Evolutionary conservation across 2,113 vertebrate genomes (phyloP).

Genomic region (Solea solea): DNA sequence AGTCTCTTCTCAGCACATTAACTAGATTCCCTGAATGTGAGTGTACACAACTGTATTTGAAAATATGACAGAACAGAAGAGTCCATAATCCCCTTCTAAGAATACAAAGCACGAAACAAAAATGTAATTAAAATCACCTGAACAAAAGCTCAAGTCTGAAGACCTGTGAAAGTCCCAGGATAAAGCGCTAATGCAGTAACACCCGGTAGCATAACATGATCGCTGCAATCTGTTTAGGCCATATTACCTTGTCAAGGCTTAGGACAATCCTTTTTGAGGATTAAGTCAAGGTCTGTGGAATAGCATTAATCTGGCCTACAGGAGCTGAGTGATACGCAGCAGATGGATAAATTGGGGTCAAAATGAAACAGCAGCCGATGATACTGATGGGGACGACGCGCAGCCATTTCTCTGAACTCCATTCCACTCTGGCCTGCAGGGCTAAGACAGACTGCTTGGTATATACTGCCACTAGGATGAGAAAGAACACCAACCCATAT

Average conservation of each 20-base stretch:
- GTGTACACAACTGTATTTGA: background rate
- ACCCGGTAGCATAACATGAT: conserved; percentile 64
- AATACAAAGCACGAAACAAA: too few relatives aligned
- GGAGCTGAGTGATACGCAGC: conserved; percentile 34
- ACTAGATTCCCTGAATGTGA: conserved; percentile 25
- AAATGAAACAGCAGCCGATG: conserved; percentile 32
- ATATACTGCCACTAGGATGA: conserved; percentile 49
- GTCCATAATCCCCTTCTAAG: background rate
- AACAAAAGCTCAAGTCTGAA: background rate
- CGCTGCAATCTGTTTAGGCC: conserved; percentile 74
- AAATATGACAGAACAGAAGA: background rate
- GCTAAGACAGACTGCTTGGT: conserved; percentile 44
- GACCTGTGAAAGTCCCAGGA: conserved; percentile 50
- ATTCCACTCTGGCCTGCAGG: conserved; percentile 25
- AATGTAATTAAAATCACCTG: background rate
- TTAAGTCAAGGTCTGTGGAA: conserved; percentile 70
- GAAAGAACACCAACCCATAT: conserved; percentile 36
- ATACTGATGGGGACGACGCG: conserved; percentile 30
- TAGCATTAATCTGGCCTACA: conserved; percentile 68
- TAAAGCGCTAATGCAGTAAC: conserved; percentile 68
- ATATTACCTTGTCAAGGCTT: conserved; percentile 73
- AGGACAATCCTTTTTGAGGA: conserved; percentile 79
- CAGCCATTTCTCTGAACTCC: conserved; percentile 53
- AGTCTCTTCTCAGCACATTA: conserved; percentile 27
- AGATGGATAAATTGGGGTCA: conserved; percentile 33